A percentile compares a stretch with the other conserved stretches of the same genome.
Evolutionary conservation across 2,113 vertebrate species (phyloP).

Genomic region (Pedionomus torquatus): DNA sequence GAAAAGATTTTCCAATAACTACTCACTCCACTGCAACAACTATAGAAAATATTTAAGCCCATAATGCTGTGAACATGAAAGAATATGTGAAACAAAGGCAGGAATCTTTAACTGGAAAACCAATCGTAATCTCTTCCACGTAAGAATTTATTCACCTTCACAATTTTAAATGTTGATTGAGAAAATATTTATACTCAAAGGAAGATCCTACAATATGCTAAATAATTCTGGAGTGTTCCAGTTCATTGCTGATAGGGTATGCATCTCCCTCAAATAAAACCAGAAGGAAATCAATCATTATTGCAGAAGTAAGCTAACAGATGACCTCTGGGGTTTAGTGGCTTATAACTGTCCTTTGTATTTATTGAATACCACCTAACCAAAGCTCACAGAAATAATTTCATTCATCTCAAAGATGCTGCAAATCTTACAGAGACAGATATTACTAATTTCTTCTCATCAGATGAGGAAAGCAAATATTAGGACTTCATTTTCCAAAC

Average conservation of each 20-base stretch:
- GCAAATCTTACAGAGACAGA: neutral
- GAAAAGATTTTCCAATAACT: neutral
- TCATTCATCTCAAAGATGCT: neutral
- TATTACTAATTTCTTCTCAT: neutral
- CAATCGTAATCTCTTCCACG: neutral
- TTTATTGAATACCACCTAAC: neutral
- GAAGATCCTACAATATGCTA: neutral
- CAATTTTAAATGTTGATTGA: neutral
- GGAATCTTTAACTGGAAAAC: neutral
- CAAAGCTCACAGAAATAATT: neutral
- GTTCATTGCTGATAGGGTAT: neutral
- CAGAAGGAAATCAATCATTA: neutral
- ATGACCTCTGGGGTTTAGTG: neutral
- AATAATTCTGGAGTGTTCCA: neutral
- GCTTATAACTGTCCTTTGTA: neutral
- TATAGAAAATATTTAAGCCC: neutral
- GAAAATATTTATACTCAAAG: neutral
- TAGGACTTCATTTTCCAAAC: neutral
- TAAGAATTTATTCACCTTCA: neutral
- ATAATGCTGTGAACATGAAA: neutral
- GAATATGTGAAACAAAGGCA: neutral
- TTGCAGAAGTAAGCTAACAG: neutral
- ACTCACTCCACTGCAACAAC: neutral
- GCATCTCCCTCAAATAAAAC: neutral
- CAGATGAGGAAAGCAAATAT: neutral